Base-by-base conservation (phyloP, 2,888 invertebrate species). In the Lasioglossum pauxillum region DNA sequence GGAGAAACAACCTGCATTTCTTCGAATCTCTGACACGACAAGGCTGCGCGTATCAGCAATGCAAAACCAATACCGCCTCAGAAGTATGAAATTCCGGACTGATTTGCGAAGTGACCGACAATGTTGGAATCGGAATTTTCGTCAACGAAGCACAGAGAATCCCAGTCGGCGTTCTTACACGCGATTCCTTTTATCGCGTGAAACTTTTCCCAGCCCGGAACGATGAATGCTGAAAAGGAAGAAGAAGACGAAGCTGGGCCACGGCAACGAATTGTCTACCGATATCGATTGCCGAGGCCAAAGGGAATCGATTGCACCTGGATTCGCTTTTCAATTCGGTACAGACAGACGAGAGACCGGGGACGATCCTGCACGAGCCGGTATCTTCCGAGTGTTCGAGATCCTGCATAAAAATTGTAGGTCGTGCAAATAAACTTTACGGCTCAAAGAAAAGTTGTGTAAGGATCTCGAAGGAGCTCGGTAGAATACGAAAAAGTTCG, bases 211-310 rank as follows among this genome's bases (percentile, higher is more conserved):
- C 1, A n/a, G 27, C 8, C 7, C 27, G 27, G 31, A 31, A 31
- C n/a, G 60, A 31, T 31, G 31, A 31, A 64, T 16, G 27, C 31
- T 2, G 31, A 64, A 7, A 0, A 31, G 60, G 2, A 16, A 16
- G 27, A 53, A 53, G 53, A 23, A 23, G 53, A 23, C 53, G 23
- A 53, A 10, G 53, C 53, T 10, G 23, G 23, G 53, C 53, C 23
- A 23, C 57, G 57, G 12, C n/a, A 12, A 57, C 31, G 64, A 64
- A 64, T 64, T 64, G 64, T 64, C 64, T 64, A 31, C 1, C 64
- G 64, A 31, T 64, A 64, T 64, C 31, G 64, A 64, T 64, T 19
- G 64, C 64, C 64, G 27, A n/a, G 27, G 60, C 60, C 60, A 64
- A 64, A 64, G 31, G 19, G 64, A 31, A 64, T 64, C 64, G 31